phyloP scores from a whole-genome alignment of 2,797 vertebrate species.

The Pseudomugil tenellus region DNA sequence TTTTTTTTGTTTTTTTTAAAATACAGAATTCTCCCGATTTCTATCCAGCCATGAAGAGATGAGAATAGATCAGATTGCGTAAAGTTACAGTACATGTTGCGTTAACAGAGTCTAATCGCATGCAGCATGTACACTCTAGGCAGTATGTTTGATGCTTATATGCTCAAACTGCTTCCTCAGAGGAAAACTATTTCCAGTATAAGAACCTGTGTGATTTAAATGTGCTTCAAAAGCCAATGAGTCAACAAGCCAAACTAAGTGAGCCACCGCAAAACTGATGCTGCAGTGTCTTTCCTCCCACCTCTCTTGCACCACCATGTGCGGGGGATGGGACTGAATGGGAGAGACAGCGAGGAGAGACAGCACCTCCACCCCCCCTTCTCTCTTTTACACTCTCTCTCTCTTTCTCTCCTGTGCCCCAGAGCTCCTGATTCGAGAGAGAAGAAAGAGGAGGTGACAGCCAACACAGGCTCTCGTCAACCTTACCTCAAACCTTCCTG shows the following conservation, averaged over 20 bases:
- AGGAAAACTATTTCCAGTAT: constrained; percentile 41
- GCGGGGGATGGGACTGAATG: constrained; percentile 25
- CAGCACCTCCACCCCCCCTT: constrained; percentile 6
- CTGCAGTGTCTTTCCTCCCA: constrained; percentile 40
- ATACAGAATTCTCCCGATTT: too few relatives aligned
- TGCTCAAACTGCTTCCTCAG: constrained; percentile 48
- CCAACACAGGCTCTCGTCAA: constrained; percentile 64
- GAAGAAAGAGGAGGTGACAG: constrained; percentile 72
- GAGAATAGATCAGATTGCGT: constrained; percentile 39
- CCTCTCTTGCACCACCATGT: constrained; percentile 24
- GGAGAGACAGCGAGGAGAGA: constrained; percentile 31
- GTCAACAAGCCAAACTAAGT: constrained; percentile 35
- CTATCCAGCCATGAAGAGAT: constrained; percentile 18
- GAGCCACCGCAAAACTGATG: constrained; percentile 46
- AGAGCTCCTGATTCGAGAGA: constrained; percentile 54
- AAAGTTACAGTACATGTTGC: constrained; percentile 33
- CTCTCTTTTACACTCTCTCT: neutral
- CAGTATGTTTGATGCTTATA: constrained; percentile 52
- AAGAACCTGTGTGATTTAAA: constrained; percentile 54
- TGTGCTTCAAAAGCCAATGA: constrained; percentile 53
- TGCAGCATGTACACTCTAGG: constrained; percentile 45
- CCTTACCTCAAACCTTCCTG: constrained; percentile 64
- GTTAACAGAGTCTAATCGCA: constrained; percentile 55
- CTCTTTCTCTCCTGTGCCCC: constrained; percentile 4
- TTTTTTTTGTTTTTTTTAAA: too few relatives aligned